Base-by-base conservation (phyloP, 1,140 invertebrate species). In the Scylla paramamosain region DNA sequence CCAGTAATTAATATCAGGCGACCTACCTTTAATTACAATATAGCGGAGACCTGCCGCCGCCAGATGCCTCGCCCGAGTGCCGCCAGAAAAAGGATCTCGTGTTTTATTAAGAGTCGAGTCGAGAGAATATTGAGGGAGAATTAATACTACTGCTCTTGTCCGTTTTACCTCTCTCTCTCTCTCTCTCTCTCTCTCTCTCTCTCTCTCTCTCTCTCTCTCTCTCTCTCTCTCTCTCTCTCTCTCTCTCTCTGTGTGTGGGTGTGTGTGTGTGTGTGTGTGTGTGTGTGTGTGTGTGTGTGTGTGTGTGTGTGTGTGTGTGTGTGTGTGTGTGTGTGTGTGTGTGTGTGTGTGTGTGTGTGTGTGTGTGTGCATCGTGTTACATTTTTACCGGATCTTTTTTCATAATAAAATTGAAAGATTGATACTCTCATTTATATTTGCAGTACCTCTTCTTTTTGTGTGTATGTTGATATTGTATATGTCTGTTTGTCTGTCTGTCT, bases 291-390 rank as follows among this genome's bases (percentile, higher is more conserved):
- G 6, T 83, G 82, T 83, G 82, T 83, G 6, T 83, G 82, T n/a
- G 82, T 48, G 6, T 48, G 46, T 48, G 6, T 48, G 46, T 48
- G 6, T 48, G 46, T 48, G 46, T n/a, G n/a, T n/a, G 59, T 83
- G 82, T 83, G 82, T 83, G 82, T 83, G 82, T 83, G 82, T 83
- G 82, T 83, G 82, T 83, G 82, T 6, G 82, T 83, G 82, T 83
- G 82, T 77, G 82, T 83, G 82, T 83, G 82, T 83, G 82, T 83
- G 82, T 83, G 82, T 83, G 82, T 83, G 82, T 83, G 82, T 20
- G 82, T 83, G 82, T 83, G 82, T 83, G 82, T 83, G 82, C 20
- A 25, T 83, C 7, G 82, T 12, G 16, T 82, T 3, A 82, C 7
- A 20, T 82, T 82, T 28, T 82, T 7, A 28, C 1, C 8, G 16